These are phyloP conservation scores for Automeris io DNA, from an alignment of 2,888 invertebrate species.

Conservation along the genomic window DNA sequence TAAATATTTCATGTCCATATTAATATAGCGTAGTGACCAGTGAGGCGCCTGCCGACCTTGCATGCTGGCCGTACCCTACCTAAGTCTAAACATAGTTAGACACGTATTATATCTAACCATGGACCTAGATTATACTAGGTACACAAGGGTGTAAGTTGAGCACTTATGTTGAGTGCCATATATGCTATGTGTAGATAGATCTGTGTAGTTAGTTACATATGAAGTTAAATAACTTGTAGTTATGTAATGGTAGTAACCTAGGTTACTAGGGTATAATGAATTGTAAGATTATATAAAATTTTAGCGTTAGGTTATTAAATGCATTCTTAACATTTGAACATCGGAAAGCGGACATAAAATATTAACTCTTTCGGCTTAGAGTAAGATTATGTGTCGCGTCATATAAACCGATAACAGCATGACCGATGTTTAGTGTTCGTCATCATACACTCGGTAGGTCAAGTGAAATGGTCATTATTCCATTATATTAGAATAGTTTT, in stretches of 20 bases:
- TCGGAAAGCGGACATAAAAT: too few relatives aligned
- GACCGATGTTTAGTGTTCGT: too few relatives aligned
- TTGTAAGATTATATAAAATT: too few relatives aligned
- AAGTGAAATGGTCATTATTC: too few relatives aligned
- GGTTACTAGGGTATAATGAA: slow-evolving; percentile 2
- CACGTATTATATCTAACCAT: slow-evolving; percentile 17
- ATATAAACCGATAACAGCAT: too few relatives aligned
- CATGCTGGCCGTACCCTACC: slow-evolving; percentile 41
- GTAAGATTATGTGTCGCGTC: too few relatives aligned
- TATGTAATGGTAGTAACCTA: neutral
- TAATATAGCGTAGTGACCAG: slow-evolving; percentile 44
- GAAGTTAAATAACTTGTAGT: neutral
- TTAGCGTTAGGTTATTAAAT: too few relatives aligned
- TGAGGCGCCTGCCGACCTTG: slow-evolving; percentile 72
- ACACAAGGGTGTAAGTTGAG: slow-evolving; percentile 7
- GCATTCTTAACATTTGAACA: too few relatives aligned
- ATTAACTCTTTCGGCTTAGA: too few relatives aligned
- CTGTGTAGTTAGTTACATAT: neutral
- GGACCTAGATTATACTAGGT: slow-evolving; percentile 10
- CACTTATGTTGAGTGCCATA: slow-evolving; percentile 6
- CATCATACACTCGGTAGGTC: too few relatives aligned
- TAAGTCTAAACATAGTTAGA: slow-evolving; percentile 43
- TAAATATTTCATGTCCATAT: slow-evolving; percentile 33
- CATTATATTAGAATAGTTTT: too few relatives aligned
- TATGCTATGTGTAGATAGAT: neutral